A percentile compares a stretch with the other conserved stretches of the same genome.
Evolutionary conservation across 1,140 invertebrate species (phyloP).

Genomic region (Euschistus heros): DNA sequence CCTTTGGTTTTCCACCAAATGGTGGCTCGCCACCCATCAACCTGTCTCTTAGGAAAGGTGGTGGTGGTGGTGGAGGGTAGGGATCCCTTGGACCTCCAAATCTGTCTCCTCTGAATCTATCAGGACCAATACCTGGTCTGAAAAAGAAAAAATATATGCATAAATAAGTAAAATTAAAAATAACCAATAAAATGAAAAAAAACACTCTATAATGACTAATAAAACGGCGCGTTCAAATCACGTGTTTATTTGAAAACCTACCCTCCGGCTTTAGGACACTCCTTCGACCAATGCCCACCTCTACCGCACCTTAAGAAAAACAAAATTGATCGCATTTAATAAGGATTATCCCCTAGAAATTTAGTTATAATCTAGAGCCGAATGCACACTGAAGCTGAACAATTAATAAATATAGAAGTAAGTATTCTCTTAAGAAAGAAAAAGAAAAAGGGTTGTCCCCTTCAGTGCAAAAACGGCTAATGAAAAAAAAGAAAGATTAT

Average conservation of each 20-base stretch:
- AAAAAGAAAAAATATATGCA: background rate
- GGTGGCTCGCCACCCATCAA: constrained; percentile 57
- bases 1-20: constrained; percentile 16
- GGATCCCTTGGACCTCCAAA: constrained; percentile 67
- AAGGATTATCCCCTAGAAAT: constrained; percentile 1
- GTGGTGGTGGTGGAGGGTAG: constrained; percentile 71
- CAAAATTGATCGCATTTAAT: constrained; percentile 9
- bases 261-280: constrained; percentile 53
- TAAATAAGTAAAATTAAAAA: no score
- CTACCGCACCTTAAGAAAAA: constrained; percentile 58
- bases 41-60: constrained; percentile 68
- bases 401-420: background rate
- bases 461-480: background rate
- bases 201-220: background rate
- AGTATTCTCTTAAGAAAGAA: background rate
- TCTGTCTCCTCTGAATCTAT: constrained; percentile 66
- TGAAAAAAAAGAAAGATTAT: background rate
- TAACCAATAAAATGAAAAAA: background rate
- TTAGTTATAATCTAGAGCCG: background rate
- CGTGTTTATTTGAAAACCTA: constrained; percentile 11
- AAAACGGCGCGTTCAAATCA: background rate
- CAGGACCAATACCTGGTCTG: constrained; percentile 41
- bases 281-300: constrained; percentile 90
- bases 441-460: background rate
- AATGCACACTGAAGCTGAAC: background rate